These are phyloP conservation scores for Cherax destructor DNA, from an alignment of 1,140 invertebrate species.

Conservation along the genomic window DNA sequence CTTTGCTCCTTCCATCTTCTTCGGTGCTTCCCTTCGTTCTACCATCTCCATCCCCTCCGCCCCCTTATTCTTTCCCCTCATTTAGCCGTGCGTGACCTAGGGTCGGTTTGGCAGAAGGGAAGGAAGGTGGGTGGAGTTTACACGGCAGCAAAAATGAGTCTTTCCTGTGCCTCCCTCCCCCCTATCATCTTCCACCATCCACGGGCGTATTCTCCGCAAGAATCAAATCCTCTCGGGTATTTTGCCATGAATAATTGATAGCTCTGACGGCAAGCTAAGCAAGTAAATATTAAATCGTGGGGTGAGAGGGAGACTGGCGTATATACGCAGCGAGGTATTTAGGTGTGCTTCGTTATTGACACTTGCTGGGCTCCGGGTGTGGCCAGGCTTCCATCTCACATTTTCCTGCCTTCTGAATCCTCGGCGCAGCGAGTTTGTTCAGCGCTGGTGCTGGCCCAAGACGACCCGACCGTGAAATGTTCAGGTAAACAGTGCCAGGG, in stretches of 20 bases:
- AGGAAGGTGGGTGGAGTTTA: neutral
- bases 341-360: conserved; percentile 26
- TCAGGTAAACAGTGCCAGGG: conserved; percentile 45
- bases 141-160: conserved; percentile 16
- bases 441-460: conserved; percentile 40
- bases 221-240: conserved; percentile 43
- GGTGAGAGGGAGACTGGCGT: conserved; percentile 39
- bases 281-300: conserved; percentile 46
- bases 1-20: neutral
- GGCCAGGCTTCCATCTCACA: conserved; percentile 13
- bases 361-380: conserved; percentile 27
- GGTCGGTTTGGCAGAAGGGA: too few relatives aligned
- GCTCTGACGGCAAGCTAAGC: conserved; percentile 51
- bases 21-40: too few relatives aligned
- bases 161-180: neutral
- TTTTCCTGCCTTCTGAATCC: neutral
- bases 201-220: conserved; percentile 7
- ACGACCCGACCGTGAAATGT: conserved; percentile 50
- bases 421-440: conserved; percentile 26
- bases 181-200: neutral
- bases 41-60: too few relatives aligned
- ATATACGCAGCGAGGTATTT: conserved; percentile 9
- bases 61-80: neutral
- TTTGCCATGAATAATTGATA: conserved; percentile 54
- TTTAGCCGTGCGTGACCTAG: neutral